Conservation (phyloP, 2,888 invertebrate genomes). For the Protonemura montana region DNA sequence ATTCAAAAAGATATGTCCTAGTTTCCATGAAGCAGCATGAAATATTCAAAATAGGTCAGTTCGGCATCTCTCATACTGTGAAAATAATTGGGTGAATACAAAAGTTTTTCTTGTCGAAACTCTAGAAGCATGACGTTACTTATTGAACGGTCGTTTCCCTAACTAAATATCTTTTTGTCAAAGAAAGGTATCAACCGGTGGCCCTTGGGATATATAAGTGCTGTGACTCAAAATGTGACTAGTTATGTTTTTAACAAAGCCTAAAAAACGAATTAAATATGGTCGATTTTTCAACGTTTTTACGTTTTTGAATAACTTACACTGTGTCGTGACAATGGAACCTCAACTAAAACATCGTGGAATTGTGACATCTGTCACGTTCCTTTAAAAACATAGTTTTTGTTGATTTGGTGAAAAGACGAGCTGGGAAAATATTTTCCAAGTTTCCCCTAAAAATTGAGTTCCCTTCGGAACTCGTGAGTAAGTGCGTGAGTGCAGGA, state of each 20-base stretch:
- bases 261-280: not conserved
- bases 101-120: not conserved
- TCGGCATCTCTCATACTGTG: not conserved
- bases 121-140: not conserved
- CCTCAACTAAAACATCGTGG: not conserved
- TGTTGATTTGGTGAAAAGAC: not conserved
- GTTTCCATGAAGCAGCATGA: not conserved
- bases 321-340: not conserved
- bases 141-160: not conserved
- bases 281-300: not conserved
- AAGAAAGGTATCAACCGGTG: not conserved
- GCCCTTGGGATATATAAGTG: not conserved
- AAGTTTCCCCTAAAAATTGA: not conserved
- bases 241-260: not conserved
- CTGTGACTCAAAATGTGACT: not conserved
- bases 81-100: not conserved
- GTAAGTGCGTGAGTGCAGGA: not conserved
- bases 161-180: not conserved
- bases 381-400: not conserved
- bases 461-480: not conserved
- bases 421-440: not conserved
- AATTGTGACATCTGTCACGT: not conserved
- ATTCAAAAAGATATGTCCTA: slow-evolving; percentile 9
- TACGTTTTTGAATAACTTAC: not conserved
- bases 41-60: slow-evolving; percentile 23